These are phyloP conservation scores for Drosophila bipectinata DNA, from an alignment of 1,140 invertebrate species.

Conservation along the genomic window DNA sequence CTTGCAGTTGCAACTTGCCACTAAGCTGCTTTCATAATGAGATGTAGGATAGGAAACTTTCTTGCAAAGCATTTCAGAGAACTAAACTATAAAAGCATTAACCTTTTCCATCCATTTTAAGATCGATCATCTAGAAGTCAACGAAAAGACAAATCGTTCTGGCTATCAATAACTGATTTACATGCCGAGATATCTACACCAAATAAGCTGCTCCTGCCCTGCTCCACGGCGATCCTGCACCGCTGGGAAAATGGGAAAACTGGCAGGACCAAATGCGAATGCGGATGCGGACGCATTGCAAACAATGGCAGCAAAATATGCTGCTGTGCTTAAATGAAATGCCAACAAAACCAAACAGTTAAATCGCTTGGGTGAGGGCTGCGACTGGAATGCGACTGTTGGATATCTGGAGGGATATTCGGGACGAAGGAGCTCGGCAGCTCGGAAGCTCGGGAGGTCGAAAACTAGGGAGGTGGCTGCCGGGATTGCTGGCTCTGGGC, in stretches of 20 bases:
- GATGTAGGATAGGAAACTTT: slow-evolving; percentile 16
- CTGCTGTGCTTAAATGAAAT: slow-evolving; percentile 79
- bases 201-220: slow-evolving; percentile 35
- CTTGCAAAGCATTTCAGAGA: background rate
- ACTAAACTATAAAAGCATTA: background rate
- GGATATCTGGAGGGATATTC: background rate
- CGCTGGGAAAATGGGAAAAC: slow-evolving; percentile 2
- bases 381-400: slow-evolving; percentile 22
- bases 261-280: slow-evolving; percentile 44
- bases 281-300: slow-evolving; percentile 59
- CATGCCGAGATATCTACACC: slow-evolving; percentile 63
- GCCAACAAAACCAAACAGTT: slow-evolving; percentile 76
- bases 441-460: too few species aligned
- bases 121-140: slow-evolving; percentile 18
- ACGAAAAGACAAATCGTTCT: slow-evolving; percentile 53
- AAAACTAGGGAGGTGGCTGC: too few species aligned
- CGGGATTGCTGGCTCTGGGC: slow-evolving; percentile 17
- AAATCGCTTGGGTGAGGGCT: slow-evolving; percentile 47
- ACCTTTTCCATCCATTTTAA: background rate
- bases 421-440: background rate
- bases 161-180: slow-evolving; percentile 80
- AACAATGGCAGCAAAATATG: slow-evolving; percentile 81
- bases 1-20: slow-evolving; percentile 35
- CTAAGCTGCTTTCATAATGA: slow-evolving; percentile 50
- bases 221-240: background rate